phyloP scores from a whole-genome alignment of 1,140 invertebrate genomes.

The Hydropsyche tenuis region DNA sequence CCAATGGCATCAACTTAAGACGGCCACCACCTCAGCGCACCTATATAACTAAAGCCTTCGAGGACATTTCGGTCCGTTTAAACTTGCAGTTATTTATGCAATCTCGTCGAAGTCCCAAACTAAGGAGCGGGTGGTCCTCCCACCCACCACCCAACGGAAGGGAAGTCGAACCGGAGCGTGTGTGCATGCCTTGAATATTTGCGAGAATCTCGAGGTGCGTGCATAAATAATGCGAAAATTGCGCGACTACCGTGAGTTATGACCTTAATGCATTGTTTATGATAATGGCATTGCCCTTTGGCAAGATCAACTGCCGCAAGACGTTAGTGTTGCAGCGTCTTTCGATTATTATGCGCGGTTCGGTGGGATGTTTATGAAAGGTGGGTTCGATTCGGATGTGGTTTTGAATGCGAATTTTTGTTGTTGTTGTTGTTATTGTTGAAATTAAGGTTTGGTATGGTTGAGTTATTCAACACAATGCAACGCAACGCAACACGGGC shows the following conservation, averaged over 20 bases:
- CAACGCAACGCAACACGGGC: no score
- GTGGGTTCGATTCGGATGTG: no score
- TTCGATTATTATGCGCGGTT: not conserved
- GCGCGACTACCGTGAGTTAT: constrained; percentile 45
- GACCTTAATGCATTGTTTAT: constrained; percentile 51
- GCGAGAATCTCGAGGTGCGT: constrained; percentile 45
- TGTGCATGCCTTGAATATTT: constrained; percentile 48
- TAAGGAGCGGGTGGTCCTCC: constrained; percentile 8
- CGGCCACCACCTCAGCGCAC: not conserved
- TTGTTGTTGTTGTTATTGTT: no score
- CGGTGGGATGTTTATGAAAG: no score
- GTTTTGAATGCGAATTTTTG: no score
- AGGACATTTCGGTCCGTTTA: constrained; percentile 50
- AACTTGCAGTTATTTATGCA: constrained; percentile 49
- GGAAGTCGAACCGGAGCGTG: not conserved
- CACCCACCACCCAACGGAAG: not conserved
- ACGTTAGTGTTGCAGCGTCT: not conserved
- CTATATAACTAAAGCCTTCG: constrained; percentile 40
- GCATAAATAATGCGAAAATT: constrained; percentile 50
- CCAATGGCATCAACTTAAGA: constrained; percentile 36
- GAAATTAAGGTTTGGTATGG: no score
- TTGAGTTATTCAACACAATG: no score
- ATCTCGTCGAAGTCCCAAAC: constrained; percentile 38
- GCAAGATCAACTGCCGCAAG: constrained; percentile 19
- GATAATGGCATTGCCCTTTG: constrained; percentile 44